phyloP scores from a whole-genome alignment of 2,888 invertebrate genomes.

The Bombyx huttoni region DNA sequence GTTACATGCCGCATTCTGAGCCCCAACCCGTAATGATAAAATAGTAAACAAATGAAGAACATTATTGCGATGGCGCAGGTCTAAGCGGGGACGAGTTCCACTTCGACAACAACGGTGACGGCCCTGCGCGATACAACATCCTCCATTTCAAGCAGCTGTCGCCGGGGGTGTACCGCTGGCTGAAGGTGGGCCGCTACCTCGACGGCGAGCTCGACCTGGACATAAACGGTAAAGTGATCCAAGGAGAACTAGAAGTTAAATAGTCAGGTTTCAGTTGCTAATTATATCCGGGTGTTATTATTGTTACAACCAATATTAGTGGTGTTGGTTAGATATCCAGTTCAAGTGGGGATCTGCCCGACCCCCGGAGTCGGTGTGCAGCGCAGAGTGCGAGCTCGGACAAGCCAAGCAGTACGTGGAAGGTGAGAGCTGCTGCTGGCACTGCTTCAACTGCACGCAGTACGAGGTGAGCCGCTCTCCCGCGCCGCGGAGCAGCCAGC shows the following conservation, averaged over 20 bases:
- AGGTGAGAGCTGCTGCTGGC: slow-evolving; percentile 95
- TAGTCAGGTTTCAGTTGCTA: too few species aligned
- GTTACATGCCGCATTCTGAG: too few species aligned
- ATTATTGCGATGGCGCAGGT: slow-evolving; percentile 65
- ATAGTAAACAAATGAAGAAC: too few species aligned
- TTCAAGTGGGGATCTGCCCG: slow-evolving; percentile 83
- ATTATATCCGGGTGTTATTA: not conserved
- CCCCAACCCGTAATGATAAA: too few species aligned
- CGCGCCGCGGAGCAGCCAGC: not conserved
- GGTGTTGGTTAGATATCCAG: slow-evolving; percentile 77
- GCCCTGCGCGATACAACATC: slow-evolving; percentile 94
- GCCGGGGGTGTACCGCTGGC: slow-evolving; percentile 84
- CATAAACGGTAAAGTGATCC: slow-evolving; percentile 76
- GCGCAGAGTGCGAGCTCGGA: slow-evolving; percentile 87
- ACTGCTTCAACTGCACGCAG: slow-evolving; percentile 79
- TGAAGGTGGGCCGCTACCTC: slow-evolving; percentile 87
- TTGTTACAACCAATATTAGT: not conserved
- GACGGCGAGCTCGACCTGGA: slow-evolving; percentile 84
- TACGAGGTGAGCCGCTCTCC: slow-evolving; percentile 37
- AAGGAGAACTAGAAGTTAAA: not conserved
- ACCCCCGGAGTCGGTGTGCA: slow-evolving; percentile 90
- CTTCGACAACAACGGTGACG: slow-evolving; percentile 91
- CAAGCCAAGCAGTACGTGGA: slow-evolving; percentile 94
- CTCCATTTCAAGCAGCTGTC: slow-evolving; percentile 91
- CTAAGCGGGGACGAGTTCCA: slow-evolving; percentile 90